These are phyloP conservation scores for Melanerpes aurifrons DNA, from an alignment of 2,113 vertebrate genomes.

Conservation along the genomic window DNA sequence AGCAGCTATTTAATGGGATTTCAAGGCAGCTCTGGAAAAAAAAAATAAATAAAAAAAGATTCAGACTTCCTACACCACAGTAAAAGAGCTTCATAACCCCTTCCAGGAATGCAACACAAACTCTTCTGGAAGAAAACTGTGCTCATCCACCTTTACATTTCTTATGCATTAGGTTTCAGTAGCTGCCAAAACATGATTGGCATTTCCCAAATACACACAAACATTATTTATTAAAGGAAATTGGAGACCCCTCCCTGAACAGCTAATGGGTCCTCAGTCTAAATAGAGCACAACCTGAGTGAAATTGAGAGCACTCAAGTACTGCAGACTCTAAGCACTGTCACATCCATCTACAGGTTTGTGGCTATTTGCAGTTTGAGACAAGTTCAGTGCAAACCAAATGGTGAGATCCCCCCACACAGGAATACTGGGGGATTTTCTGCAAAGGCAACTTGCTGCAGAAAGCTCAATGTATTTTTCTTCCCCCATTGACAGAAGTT, in stretches of 20 bases:
- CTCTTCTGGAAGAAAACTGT: background rate
- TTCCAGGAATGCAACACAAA: background rate
- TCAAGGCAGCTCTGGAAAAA: background rate
- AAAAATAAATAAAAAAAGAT: background rate
- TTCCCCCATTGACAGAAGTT: background rate
- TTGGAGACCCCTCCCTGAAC: background rate
- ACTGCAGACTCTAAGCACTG: fast-evolving
- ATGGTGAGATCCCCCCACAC: background rate
- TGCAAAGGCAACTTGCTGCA: background rate
- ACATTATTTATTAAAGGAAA: conserved; percentile 21
- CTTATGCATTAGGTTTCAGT: background rate
- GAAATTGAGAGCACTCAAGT: background rate
- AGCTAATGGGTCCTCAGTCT: background rate
- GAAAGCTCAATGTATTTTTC: background rate
- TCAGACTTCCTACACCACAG: background rate
- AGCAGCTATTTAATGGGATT: conserved; percentile 10
- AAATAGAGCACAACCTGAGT: background rate
- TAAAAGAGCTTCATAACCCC: background rate
- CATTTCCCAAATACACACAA: background rate
- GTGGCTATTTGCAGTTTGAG: background rate
- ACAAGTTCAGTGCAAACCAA: background rate
- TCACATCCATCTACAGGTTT: background rate
- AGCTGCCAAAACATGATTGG: background rate
- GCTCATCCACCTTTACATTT: conserved; percentile 8
- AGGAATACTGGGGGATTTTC: background rate